Conservation (phyloP, 1,140 invertebrate genomes). For the Drosophila oshimai region DNA sequence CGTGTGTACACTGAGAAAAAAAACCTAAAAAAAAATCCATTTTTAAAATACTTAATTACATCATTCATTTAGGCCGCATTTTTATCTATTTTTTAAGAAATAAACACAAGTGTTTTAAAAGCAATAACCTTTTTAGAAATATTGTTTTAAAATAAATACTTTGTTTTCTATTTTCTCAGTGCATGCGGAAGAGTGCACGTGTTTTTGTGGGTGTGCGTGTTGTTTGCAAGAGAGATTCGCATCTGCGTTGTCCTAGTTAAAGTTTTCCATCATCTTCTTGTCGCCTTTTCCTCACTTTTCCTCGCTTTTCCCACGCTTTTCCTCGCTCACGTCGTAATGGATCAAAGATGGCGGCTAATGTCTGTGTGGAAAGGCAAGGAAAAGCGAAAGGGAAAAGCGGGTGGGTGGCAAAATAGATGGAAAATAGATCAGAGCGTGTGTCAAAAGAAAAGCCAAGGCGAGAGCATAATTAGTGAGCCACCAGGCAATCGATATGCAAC, state of each 20-base stretch:
- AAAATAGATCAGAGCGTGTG: conserved; percentile 15
- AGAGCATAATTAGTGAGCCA: conserved; percentile 4
- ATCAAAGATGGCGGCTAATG: conserved; percentile 45
- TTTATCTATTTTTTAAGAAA: background rate
- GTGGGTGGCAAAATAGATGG: background rate
- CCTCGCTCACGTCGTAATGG: conserved; percentile 31
- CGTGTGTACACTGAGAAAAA: conserved; percentile 2
- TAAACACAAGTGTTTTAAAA: too few relatives aligned
- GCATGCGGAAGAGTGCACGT: background rate
- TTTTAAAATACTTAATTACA: too few relatives aligned
- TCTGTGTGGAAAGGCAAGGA: background rate
- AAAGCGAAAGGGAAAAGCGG: background rate
- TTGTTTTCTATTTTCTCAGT: background rate
- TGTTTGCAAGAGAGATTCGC: conserved; percentile 21
- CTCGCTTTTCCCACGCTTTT: too few relatives aligned
- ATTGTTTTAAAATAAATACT: too few relatives aligned
- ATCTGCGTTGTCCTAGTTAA: conserved; percentile 53
- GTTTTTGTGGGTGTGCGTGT: conserved; percentile 4
- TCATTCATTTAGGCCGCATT: too few relatives aligned
- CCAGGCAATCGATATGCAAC: conserved; percentile 16
- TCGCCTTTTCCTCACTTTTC: background rate
- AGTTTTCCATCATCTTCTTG: conserved; percentile 45
- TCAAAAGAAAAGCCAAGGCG: conserved; percentile 12
- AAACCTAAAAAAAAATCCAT: too few relatives aligned
- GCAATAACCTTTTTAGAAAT: too few relatives aligned